Evolutionary conservation across 2,888 invertebrate species (phyloP), one percentile per base, ranked within the genome.

Genomic region (Netelia virgata): DNA sequence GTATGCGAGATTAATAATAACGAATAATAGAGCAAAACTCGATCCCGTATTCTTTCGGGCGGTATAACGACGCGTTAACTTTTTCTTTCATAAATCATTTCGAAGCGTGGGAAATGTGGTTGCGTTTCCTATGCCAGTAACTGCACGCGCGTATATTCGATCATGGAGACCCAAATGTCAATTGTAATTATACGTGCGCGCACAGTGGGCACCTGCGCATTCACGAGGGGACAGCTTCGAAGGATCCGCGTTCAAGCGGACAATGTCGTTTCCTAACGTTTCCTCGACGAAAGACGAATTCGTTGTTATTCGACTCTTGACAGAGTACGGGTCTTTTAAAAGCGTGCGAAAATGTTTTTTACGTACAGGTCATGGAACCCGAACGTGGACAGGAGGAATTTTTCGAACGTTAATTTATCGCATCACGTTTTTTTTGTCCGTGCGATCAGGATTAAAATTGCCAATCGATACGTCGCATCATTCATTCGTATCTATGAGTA

Each of bases 131-230:
- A 47, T 3, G 47, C 2, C 53, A n/a, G 53, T n/a, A 53, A 16
- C n/a, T n/a, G 53, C 14, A n/a, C 53, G 3, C 53, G 53, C 53
- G 53, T n/a, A 53, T 53, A 14, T 18, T 9, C 20, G 23, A 61
- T 61, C 61, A 66, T 43, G 9, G n/a, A 64, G 23, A 64, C 64
- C 28, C 53, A 55, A 36, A 53, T 43, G 76, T 76, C 73, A 78
- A 79, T 85, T 86, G 75, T 74, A 63, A 85, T 86, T 72, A 82
- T 55, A 47, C 20, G 70, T 57, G 59, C 61, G 3, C n/a, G 69
- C 70, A 66, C 69, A 75, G 16, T 80, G 66, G 76, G 80, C 78
- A 85, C 68, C 74, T 70, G 81, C 78, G 81, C 78, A 83, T 64
- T 69, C 59, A 55, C 43, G 63, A 9, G 55, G 74, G 57, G 53